phyloP scores from a whole-genome alignment of 2,888 invertebrate species.

The Lasioglossum pauxillum region DNA sequence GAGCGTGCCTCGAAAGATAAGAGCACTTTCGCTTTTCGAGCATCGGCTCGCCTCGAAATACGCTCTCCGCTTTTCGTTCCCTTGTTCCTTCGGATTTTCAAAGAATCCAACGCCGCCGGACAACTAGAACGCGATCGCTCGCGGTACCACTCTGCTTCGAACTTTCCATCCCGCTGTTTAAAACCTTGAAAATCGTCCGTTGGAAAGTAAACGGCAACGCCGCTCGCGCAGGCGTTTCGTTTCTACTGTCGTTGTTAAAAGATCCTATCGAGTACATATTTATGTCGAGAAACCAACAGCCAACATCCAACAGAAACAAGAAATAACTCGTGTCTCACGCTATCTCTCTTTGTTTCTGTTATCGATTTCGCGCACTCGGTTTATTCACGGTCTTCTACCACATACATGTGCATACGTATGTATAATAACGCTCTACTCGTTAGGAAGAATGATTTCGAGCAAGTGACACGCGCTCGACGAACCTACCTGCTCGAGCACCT shows the following conservation, averaged over 20 bases:
- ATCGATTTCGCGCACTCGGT: neutral
- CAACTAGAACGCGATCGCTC: neutral
- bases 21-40: slow-evolving; percentile 63
- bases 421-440: neutral
- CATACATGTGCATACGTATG: neutral
- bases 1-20: slow-evolving; percentile 58
- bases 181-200: slow-evolving; percentile 5
- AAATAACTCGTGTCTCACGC: neutral
- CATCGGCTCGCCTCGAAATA: slow-evolving; percentile 36
- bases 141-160: neutral
- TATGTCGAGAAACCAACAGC: neutral
- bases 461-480: slow-evolving; percentile 36
- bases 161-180: neutral
- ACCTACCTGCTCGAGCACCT: slow-evolving; percentile 61
- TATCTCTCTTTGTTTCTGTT: neutral
- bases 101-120: neutral
- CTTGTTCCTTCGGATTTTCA: neutral
- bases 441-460: slow-evolving; percentile 22
- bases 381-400: neutral
- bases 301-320: neutral
- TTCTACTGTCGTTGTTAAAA: neutral
- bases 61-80: neutral
- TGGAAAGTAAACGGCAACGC: slow-evolving; percentile 11
- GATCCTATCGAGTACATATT: neutral
- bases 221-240: neutral